Evolutionary conservation across 1,140 invertebrate genomes (phyloP).

Genomic region (Sitophilus oryzae): DNA sequence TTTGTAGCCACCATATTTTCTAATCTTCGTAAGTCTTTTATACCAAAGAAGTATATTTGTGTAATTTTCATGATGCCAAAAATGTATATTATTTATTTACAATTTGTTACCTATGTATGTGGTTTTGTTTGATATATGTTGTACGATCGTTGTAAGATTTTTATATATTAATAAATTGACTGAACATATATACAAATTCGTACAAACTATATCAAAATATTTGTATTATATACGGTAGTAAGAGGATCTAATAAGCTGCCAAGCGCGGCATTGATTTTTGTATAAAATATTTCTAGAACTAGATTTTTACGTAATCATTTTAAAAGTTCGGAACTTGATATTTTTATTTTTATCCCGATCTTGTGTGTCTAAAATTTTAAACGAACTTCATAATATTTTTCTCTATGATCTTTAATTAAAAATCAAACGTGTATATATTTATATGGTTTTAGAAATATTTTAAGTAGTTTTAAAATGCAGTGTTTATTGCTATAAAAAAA

Average conservation of each 20-base stretch:
- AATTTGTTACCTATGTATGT: constrained; percentile 49
- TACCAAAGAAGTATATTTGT: constrained; percentile 56
- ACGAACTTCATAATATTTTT: background rate
- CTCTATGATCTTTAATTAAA: background rate
- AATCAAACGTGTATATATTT: background rate
- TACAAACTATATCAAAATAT: constrained; percentile 27
- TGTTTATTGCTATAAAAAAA: constrained; percentile 28
- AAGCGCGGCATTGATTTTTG: constrained; percentile 4
- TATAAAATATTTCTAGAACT: constrained; percentile 15
- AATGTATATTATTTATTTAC: constrained; percentile 52
- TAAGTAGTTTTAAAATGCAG: constrained; percentile 6
- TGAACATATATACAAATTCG: constrained; percentile 26
- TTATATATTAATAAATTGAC: constrained; percentile 31
- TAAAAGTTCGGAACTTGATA: no score
- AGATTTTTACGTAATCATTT: no score
- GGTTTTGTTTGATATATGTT: constrained; percentile 38
- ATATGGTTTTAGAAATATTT: constrained; percentile 18
- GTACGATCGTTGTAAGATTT: constrained; percentile 25
- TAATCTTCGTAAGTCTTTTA: constrained; percentile 40
- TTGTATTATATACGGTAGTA: constrained; percentile 27
- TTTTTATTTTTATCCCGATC: no score
- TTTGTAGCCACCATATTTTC: constrained; percentile 11
- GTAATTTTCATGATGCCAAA: constrained; percentile 59
- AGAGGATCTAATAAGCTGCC: constrained; percentile 10
- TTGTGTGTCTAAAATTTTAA: no score